Conservation (phyloP, 1,140 invertebrate species). For the Geopemphigus sp. region DNA sequence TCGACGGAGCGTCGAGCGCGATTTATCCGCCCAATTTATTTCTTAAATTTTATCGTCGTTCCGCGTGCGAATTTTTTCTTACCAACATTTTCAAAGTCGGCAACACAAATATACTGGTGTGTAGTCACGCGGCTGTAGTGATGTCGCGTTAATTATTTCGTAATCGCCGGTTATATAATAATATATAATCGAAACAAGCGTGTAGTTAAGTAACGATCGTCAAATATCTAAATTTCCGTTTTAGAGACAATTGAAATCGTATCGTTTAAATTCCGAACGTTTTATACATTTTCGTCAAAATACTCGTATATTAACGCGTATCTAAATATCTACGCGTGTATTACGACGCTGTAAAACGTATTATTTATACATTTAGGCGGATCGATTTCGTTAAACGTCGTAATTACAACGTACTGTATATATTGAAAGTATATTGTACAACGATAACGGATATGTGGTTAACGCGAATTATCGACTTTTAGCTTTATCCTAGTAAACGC, state of each 20-base stretch:
- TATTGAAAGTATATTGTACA: no score
- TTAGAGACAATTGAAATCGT: neutral
- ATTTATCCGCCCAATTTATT: constrained; percentile 26
- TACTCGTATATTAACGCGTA: neutral
- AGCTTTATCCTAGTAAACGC: no score
- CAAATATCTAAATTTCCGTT: neutral
- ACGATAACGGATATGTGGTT: no score
- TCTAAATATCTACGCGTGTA: no score
- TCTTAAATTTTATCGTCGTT: neutral
- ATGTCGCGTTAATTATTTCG: neutral
- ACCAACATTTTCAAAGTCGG: neutral
- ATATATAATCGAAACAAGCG: no score
- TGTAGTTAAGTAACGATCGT: neutral
- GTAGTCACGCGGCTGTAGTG: neutral
- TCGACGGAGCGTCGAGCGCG: constrained; percentile 1
- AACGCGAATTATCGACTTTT: no score
- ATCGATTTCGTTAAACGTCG: no score
- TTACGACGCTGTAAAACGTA: no score
- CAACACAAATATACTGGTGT: neutral
- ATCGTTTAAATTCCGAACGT: neutral
- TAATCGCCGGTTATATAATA: neutral
- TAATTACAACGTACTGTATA: no score
- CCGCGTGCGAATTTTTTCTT: neutral
- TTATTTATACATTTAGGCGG: no score
- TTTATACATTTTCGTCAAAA: neutral